Base-by-base conservation (phyloP, 1,140 invertebrate genomes). In the Drosophila tropicalis region DNA sequence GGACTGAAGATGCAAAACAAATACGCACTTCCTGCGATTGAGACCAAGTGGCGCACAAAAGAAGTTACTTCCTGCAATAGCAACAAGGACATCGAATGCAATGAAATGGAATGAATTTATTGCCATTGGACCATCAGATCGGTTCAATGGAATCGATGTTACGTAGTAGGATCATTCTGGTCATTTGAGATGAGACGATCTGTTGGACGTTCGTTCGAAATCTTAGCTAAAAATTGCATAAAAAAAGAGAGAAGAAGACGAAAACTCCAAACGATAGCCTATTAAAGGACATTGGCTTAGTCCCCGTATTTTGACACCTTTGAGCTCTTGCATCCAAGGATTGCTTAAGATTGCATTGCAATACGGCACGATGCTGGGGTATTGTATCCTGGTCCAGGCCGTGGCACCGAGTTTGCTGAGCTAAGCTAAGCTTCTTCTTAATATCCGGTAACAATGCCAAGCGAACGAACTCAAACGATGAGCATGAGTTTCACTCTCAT, bases 251-350 rank as follows among this genome's bases (percentile, higher is more conserved):
- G 34, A 10, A 36, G 34, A 36, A 39, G 12, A 12, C 36, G 4
- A 39, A 13, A 5, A 44, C 19, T 70, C 58, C 54, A 29, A 39
- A 13, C 22, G 44, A 32, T 51, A 84, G 76, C 83, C 84, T 87
- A 84, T 91, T 90, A 90, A 61, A 62, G 71, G 77, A 87, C 90
- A 91, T 87, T 91, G 86, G 90, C 90, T 91, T 89, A 91, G 78
- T 36, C 67, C 36, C 36, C 55, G 81, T 89, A 91, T 91, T 91
- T 91, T 90, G 90, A 91, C 90, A 91, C 90, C 90, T 91, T 65
- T n/a, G 25, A 25, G 10, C 36, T 39, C 12, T 12, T 39, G 36
- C 36, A 36, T 36, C 12, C 60, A 17, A 9, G 62, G 44, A 51
- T 69, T 66, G 73, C 54, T 65, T 67, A 44, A 62, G 40, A 36